These are phyloP conservation scores for Paracyprichromis sp. DNA, from an alignment of 2,113 vertebrate genomes.

Conservation along the genomic window DNA sequence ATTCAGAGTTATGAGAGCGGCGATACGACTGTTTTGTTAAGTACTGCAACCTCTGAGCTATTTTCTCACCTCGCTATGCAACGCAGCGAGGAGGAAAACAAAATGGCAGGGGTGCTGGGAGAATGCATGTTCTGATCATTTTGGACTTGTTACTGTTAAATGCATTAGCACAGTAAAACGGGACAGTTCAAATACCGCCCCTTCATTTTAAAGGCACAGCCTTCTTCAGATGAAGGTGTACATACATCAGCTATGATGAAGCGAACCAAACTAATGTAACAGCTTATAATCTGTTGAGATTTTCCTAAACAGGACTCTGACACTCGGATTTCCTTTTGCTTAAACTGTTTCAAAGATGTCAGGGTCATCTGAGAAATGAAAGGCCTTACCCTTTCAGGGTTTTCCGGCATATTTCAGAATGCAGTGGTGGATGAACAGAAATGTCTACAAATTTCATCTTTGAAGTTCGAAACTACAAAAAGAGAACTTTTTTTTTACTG, in stretches of 20 bases:
- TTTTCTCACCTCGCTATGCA: neutral
- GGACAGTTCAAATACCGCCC: neutral
- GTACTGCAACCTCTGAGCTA: neutral
- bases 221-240: neutral
- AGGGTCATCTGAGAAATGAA: neutral
- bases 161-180: neutral
- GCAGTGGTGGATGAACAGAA: neutral
- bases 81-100: neutral
- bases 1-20: neutral
- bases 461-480: neutral
- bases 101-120: neutral
- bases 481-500: neutral
- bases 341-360: neutral
- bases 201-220: neutral
- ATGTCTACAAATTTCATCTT: neutral
- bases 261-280: neutral
- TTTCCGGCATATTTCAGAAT: neutral
- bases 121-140: neutral
- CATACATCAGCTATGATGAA: neutral
- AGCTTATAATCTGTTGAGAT: fast-evolving
- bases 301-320: neutral
- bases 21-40: neutral
- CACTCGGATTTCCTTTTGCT: neutral
- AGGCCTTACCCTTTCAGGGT: neutral
- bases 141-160: neutral